Percentiles rank a stretch among this genome's conserved stretches.
Conservation (phyloP, 2,888 invertebrate species). For the Mythimna vitellina region DNA sequence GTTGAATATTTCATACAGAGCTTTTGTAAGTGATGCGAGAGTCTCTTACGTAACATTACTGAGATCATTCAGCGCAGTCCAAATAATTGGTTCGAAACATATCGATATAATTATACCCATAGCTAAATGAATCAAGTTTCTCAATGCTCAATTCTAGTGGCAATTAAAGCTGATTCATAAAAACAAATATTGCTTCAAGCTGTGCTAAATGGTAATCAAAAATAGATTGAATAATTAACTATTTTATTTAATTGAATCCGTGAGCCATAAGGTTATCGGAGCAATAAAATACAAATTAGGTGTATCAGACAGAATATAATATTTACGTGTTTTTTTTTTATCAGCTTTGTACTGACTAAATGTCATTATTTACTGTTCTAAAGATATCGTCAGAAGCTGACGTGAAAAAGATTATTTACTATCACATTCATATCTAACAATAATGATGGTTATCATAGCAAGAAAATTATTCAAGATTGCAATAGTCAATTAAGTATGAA, state of each 20-base stretch:
- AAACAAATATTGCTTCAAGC: constrained; percentile 59
- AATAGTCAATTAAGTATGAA: constrained; percentile 48
- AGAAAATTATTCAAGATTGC: constrained; percentile 38
- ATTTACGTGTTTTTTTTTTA: constrained; percentile 31
- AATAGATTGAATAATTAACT: constrained; percentile 53
- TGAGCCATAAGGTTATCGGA: constrained; percentile 48
- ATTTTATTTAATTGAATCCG: constrained; percentile 46
- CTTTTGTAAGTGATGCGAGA: constrained; percentile 70
- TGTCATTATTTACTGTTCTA: constrained; percentile 17
- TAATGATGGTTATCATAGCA: constrained; percentile 31
- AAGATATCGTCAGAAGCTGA: not conserved
- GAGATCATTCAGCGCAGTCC: constrained; percentile 46
- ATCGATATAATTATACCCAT: constrained; percentile 36
- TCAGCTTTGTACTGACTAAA: constrained; percentile 3
- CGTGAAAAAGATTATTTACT: constrained; percentile 10
- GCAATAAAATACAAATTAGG: constrained; percentile 54
- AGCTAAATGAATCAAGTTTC: constrained; percentile 25
- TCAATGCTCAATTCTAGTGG: constrained; percentile 55
- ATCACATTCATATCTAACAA: constrained; percentile 20
- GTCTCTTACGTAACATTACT: constrained; percentile 51
- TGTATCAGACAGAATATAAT: constrained; percentile 27
- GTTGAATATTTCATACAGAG: constrained; percentile 81
- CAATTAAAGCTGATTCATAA: constrained; percentile 56
- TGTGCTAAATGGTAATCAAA: constrained; percentile 51
- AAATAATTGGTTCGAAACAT: constrained; percentile 51